Conservation (phyloP, 1,140 invertebrate species). For the Pararge aegeria region DNA sequence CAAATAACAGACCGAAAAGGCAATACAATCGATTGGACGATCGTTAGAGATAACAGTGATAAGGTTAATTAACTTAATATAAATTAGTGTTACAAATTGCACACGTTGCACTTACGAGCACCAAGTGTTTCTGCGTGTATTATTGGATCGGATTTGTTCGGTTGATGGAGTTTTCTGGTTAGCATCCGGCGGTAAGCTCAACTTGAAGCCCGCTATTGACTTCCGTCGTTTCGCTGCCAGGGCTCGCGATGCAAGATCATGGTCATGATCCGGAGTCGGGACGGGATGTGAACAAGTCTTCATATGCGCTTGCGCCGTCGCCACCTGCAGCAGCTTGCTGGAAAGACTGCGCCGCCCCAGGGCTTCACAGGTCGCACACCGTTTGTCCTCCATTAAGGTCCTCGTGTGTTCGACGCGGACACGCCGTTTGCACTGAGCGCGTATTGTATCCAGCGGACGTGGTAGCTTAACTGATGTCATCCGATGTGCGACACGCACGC, state of each 20-base stretch:
- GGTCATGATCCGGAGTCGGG: conserved; percentile 46
- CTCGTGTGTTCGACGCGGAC: conserved; percentile 68
- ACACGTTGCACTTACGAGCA: conserved; percentile 70
- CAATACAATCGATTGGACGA: conserved; percentile 11
- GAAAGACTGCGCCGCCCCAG: conserved; percentile 66
- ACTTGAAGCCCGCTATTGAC: conserved; percentile 66
- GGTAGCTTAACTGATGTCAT: conserved; percentile 74
- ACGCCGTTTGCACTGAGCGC: conserved; percentile 70
- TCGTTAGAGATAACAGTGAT: conserved; percentile 16
- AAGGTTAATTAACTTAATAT: conserved; percentile 5
- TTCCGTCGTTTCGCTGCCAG: conserved; percentile 71
- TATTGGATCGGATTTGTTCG: conserved; percentile 47
- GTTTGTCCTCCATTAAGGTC: conserved; percentile 68
- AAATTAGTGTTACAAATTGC: conserved; percentile 6
- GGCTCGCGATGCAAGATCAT: conserved; percentile 64
- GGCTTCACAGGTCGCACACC: conserved; percentile 71
- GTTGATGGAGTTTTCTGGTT: conserved; percentile 44
- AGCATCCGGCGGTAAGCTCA: conserved; percentile 54
- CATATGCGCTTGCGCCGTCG: conserved; percentile 72
- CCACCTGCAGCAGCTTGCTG: conserved; percentile 70
- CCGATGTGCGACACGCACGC: conserved; percentile 64
- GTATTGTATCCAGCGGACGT: conserved; percentile 67
- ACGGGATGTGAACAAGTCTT: conserved; percentile 57
- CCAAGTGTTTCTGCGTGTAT: conserved; percentile 75
- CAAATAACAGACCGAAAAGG: conserved; percentile 20